A percentile compares a stretch with the other conserved stretches of the same genome.
Conservation (phyloP, 2,888 invertebrate genomes). For the Balanococcus diminutus region DNA sequence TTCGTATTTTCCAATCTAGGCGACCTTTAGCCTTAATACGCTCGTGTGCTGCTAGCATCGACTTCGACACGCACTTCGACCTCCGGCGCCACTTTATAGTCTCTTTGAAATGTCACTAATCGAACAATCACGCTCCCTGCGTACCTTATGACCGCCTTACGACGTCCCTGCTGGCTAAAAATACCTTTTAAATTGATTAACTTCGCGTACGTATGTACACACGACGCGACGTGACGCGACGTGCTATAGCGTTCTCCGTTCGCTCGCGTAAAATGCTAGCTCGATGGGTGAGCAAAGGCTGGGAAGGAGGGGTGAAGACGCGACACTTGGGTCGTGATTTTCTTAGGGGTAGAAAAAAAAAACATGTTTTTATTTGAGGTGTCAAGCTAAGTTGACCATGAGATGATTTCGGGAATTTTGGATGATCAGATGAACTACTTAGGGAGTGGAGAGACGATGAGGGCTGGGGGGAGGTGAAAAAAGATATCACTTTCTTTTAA, state of each 20-base stretch:
- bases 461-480: too few species aligned
- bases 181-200: conserved; percentile 1
- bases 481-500: too few species aligned
- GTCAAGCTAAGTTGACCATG: too few species aligned
- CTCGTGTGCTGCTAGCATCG: background rate
- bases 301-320: background rate
- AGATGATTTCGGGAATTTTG: too few species aligned
- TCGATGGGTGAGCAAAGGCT: background rate
- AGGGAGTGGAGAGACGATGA: too few species aligned
- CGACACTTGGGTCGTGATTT: too few species aligned
- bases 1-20: background rate
- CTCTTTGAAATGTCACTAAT: background rate
- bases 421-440: too few species aligned
- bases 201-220: background rate
- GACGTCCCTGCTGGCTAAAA: background rate
- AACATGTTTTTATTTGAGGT: too few species aligned
- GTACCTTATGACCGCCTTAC: background rate
- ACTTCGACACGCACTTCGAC: background rate
- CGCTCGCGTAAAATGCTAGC: background rate
- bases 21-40: background rate
- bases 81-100: background rate
- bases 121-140: background rate
- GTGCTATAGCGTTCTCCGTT: background rate
- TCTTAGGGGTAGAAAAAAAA: too few species aligned
- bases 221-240: too few species aligned